Evolutionary conservation across 2,113 vertebrate genomes (phyloP).

Genomic region (Psettodes erumei): DNA sequence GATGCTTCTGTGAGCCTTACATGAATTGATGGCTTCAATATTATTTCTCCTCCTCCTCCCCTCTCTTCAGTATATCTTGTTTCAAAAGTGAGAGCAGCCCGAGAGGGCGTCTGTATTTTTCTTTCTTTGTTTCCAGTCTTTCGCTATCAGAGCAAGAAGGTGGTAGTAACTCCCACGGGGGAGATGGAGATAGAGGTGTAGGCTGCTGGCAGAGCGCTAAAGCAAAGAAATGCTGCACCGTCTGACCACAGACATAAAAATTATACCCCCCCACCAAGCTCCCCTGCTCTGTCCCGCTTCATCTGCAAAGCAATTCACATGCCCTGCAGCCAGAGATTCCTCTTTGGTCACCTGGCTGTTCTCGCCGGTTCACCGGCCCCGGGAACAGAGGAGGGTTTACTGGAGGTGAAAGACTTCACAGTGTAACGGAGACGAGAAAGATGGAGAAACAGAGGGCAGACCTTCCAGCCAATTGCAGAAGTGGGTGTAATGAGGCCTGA

Average conservation of each 20-base stretch:
- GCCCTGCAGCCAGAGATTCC: constrained; percentile 46
- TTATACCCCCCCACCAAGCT: constrained; percentile 11
- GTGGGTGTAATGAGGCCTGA: constrained; percentile 84
- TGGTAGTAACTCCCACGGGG: constrained; percentile 66
- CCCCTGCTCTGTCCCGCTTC: constrained; percentile 34
- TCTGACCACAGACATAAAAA: constrained; percentile 64
- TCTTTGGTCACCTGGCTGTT: constrained; percentile 72
- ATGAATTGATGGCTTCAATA: constrained; percentile 68
- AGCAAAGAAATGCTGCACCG: constrained; percentile 61
- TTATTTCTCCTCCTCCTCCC: constrained; percentile 56
- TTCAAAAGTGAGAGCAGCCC: constrained; percentile 68
- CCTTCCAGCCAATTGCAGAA: constrained; percentile 80
- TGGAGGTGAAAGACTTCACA: constrained; percentile 53
- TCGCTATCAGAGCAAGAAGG: constrained; percentile 67
- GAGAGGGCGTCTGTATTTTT: constrained; percentile 64
- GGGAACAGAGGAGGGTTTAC: constrained; percentile 60
- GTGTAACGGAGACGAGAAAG: constrained; percentile 54
- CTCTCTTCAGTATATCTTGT: constrained; percentile 61
- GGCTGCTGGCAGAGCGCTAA: constrained; percentile 61
- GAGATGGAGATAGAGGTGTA: constrained; percentile 59
- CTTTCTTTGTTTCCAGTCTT: constrained; percentile 73
- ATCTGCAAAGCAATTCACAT: constrained; percentile 66
- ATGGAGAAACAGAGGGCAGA: constrained; percentile 49
- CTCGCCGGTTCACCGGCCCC: constrained; percentile 59
- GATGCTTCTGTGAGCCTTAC: constrained; percentile 41